Percentiles rank a stretch among this genome's conserved stretches.
Evolutionary conservation across 2,797 vertebrate genomes (phyloP).

Genomic region (Anabas testudineus): DNA sequence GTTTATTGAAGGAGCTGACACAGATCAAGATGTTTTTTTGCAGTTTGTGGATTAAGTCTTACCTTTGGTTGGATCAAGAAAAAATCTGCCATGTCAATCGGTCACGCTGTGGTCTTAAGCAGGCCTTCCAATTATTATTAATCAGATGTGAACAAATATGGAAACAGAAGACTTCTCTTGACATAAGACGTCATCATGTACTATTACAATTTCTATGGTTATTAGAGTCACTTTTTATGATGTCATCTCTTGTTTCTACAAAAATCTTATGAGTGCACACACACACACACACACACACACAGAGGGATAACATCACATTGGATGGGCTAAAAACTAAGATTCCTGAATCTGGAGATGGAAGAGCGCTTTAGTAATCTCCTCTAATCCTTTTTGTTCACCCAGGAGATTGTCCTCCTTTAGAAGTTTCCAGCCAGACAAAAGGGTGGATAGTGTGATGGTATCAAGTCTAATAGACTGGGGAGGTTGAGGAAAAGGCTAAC

Average conservation of each 20-base stretch:
- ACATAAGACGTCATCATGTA: not conserved
- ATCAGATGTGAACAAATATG: conserved; percentile 10
- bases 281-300: conserved; percentile 12
- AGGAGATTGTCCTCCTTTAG: conserved; percentile 82
- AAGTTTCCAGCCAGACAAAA: conserved; percentile 82
- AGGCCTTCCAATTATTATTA: conserved; percentile 14
- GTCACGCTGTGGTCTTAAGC: not conserved
- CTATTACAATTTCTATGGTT: conserved; percentile 19
- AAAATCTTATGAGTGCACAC: conserved; percentile 41
- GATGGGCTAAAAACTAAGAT: conserved; percentile 64
- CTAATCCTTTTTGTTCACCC: conserved; percentile 84
- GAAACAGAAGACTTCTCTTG: not conserved
- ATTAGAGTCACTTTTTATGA: conserved; percentile 1
- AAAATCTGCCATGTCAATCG: conserved; percentile 52
- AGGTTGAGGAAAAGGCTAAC: conserved; percentile 83
- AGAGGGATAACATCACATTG: conserved; percentile 59
- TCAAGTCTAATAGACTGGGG: conserved; percentile 80
- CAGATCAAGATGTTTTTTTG: conserved; percentile 68
- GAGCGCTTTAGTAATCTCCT: conserved; percentile 80
- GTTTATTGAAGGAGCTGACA: conserved; percentile 79
- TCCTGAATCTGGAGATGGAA: conserved; percentile 72
- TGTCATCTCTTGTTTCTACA: conserved; percentile 22
- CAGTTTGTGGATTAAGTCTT: conserved; percentile 65
- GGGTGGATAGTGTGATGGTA: conserved; percentile 80
- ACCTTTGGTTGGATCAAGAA: conserved; percentile 55